Base-by-base conservation (phyloP, 2,113 vertebrate species). In the Dicaeum eximium region DNA sequence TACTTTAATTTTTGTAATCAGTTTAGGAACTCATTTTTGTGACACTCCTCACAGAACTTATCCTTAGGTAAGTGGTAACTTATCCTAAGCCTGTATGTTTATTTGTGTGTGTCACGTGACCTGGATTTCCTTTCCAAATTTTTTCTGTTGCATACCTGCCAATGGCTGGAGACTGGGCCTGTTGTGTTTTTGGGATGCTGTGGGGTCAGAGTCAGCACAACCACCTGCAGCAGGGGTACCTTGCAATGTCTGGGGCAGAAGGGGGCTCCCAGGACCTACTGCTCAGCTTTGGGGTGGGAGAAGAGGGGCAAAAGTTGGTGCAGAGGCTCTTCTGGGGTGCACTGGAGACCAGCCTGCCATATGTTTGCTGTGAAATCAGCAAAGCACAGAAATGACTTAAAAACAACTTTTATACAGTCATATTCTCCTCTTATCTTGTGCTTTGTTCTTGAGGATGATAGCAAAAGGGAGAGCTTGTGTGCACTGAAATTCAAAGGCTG, bases 301-400 rank as follows among this genome's bases (percentile, higher is more conserved):
- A 48, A 24, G 15, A 75, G 45, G 9, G 31, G 13, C 17, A 69
- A 11, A 18, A 20, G 5, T 11, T 42, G n/a, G 9, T 24, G 27
- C 23, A 50, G 10, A 78, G 18, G 28, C 23, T n/a, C 16, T n/a
- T 53, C 47, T 47, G 1, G 0, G 23, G 9, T 13, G 25, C 30
- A 1, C 38, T 5, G 1, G 18, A 37, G 23, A 45, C 25, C 70
- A 56, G 20, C 40, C 44, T 65, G 19, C 19, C 4, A 0, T 19
- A 47, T 17, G 11, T 30, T 58, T 58, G 21, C 31, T 37, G 23
- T 33, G 20, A 45, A 80, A 66, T 65, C 37, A 42, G 47, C 37
- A 69, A 74, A 65, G 28, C 24, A 50, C 31, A 48, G 30, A 56
- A 78, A 47, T 47, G 17, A 27, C 40, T 62, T 50, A 25, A 42